Conservation (phyloP, 1,140 invertebrate species). For the Halesus radiatus region DNA sequence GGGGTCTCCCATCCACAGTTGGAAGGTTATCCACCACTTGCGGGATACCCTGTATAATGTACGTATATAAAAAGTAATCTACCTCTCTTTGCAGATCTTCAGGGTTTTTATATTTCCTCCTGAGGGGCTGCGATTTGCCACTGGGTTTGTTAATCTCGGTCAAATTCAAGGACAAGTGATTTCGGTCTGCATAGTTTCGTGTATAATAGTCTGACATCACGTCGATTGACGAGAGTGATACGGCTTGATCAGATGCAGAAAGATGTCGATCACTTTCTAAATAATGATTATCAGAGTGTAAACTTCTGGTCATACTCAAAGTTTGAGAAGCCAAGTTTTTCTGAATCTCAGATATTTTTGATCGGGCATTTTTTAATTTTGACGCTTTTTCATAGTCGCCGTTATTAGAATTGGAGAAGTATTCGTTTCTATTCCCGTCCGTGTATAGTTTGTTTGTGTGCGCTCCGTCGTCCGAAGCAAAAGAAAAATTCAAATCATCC, state of each 20-base stretch:
- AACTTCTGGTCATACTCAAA: constrained; percentile 15
- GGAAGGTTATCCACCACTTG: too few relatives aligned
- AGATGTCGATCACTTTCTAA: constrained; percentile 3
- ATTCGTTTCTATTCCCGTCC: constrained; percentile 27
- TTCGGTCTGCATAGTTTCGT: constrained; percentile 41
- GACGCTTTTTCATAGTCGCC: constrained; percentile 45
- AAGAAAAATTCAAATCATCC: constrained; percentile 67
- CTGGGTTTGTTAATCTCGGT: constrained; percentile 51
- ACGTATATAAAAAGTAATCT: too few relatives aligned
- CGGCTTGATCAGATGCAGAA: constrained; percentile 21
- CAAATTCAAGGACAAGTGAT: constrained; percentile 52
- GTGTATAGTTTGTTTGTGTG: constrained; percentile 34
- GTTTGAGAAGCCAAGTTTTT: constrained; percentile 52
- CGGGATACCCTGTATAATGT: too few relatives aligned
- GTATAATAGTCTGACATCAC: constrained; percentile 38
- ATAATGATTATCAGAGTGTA: background rate
- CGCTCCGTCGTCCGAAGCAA: constrained; percentile 61
- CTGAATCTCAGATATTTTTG: constrained; percentile 54
- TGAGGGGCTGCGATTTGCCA: background rate
- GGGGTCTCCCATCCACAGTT: too few relatives aligned
- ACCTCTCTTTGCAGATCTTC: constrained; percentile 47
- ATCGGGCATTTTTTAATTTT: constrained; percentile 51
- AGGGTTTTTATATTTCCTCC: constrained; percentile 26
- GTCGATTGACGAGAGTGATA: constrained; percentile 51
- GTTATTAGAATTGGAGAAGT: background rate